Evolutionary conservation across 1,140 invertebrate genomes (phyloP).

Genomic region (Drosophila pachea): DNA sequence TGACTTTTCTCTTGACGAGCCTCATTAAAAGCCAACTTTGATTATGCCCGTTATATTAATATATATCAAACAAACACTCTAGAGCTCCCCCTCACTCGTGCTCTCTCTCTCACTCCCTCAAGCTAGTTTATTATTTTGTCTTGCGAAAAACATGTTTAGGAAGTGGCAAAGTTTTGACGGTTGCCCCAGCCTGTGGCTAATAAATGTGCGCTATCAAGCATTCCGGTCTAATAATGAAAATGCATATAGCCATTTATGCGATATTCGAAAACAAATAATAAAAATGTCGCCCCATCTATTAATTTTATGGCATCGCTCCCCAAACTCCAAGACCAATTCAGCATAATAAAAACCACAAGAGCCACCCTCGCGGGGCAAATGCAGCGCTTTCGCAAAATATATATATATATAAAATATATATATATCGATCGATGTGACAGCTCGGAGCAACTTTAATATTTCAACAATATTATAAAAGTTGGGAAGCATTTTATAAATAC

Average conservation of each 20-base stretch:
- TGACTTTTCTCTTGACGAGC: neutral
- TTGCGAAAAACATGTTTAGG: slow-evolving; percentile 14
- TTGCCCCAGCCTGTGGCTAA: slow-evolving; percentile 4
- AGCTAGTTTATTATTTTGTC: slow-evolving; percentile 11
- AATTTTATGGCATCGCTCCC: slow-evolving; percentile 25
- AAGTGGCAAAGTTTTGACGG: slow-evolving; percentile 24
- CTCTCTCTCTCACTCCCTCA: no score
- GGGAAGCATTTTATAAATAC: slow-evolving; percentile 32
- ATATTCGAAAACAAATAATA: slow-evolving; percentile 27
- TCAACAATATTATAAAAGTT: slow-evolving; percentile 19
- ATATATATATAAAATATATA: no score
- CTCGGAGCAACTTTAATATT: slow-evolving; percentile 13
- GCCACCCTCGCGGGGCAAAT: slow-evolving; percentile 32
- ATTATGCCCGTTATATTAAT: slow-evolving; percentile 8
- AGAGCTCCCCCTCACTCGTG: neutral
- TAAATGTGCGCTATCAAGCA: slow-evolving; percentile 21
- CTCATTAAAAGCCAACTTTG: slow-evolving; percentile 6
- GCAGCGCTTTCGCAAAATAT: slow-evolving; percentile 21
- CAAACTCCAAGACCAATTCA: neutral
- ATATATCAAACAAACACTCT: slow-evolving; percentile 12
- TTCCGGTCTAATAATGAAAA: slow-evolving; percentile 30
- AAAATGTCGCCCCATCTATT: slow-evolving; percentile 32
- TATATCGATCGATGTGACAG: slow-evolving; percentile 28
- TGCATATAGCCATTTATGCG: slow-evolving; percentile 29
- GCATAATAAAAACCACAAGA: slow-evolving; percentile 20